Conservation (phyloP, 2,113 vertebrate genomes). For the Eurystomus gularis region DNA sequence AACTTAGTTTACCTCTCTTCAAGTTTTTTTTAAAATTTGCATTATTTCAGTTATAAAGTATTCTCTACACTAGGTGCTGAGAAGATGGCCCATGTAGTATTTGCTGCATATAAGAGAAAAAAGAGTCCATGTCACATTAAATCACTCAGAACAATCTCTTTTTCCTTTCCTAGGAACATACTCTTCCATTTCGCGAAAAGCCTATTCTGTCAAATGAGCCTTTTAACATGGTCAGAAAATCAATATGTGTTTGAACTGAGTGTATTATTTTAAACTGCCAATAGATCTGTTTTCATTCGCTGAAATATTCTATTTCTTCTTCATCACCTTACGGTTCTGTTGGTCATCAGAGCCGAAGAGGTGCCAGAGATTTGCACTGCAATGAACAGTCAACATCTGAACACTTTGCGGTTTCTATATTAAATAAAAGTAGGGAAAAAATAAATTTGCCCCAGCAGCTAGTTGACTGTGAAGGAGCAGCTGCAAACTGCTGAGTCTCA, state of each 20-base stretch:
- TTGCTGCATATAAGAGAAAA: background rate
- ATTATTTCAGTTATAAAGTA: background rate
- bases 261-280: background rate
- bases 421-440: background rate
- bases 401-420: background rate
- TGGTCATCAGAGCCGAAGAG: background rate
- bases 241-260: background rate
- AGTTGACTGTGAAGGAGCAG: conserved; percentile 63
- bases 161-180: background rate
- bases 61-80: background rate
- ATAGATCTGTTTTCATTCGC: background rate
- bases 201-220: background rate
- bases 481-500: conserved; percentile 49
- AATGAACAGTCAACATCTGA: background rate
- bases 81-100: background rate
- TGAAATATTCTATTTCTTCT: background rate
- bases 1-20: background rate
- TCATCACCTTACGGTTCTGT: background rate
- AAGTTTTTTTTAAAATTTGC: background rate
- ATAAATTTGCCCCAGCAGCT: background rate
- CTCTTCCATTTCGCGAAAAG: background rate
- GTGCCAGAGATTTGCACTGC: background rate
- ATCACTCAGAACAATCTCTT: background rate
- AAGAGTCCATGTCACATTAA: background rate
- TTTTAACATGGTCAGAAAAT: background rate